Percentiles rank a stretch among this genome's conserved stretches.
Evolutionary conservation across 2,888 invertebrate species (phyloP).

Genomic region (Lepetodrilus schrolli): DNA sequence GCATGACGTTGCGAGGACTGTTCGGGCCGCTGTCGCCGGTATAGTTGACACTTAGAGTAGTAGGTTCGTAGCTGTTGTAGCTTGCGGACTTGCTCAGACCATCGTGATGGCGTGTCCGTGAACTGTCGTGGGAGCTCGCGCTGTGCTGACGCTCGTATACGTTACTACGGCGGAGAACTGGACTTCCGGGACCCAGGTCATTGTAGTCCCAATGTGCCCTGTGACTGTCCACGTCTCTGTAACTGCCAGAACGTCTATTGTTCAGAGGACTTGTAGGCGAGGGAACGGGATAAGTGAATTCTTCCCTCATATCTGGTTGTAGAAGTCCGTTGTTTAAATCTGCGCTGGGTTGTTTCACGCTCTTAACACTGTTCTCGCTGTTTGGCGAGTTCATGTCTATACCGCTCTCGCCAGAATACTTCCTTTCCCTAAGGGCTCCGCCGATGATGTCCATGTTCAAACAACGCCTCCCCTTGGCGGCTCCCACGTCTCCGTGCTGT

Average conservation of each 20-base stretch:
- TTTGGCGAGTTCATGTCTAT: conserved; percentile 55
- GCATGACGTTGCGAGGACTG: conserved; percentile 30
- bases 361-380: conserved; percentile 44
- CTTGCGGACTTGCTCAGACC: conserved; percentile 33
- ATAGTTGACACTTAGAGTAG: conserved; percentile 1
- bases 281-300: neutral
- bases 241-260: conserved; percentile 31
- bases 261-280: neutral
- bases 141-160: conserved; percentile 28
- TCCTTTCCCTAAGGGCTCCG: neutral
- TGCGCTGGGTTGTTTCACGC: too few relatives aligned
- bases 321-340: neutral
- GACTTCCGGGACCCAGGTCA: conserved; percentile 38
- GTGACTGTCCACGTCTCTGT: neutral
- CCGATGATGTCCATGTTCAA: conserved; percentile 61
- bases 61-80: conserved; percentile 11
- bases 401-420: conserved; percentile 58
- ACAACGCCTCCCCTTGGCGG: conserved; percentile 54
- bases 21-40: conserved; percentile 28
- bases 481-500: conserved; percentile 82
- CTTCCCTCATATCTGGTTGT: neutral
- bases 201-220: neutral
- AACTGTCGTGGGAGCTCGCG: conserved; percentile 36
- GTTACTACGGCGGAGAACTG: conserved; percentile 30
- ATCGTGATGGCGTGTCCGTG: conserved; percentile 36